Evolutionary conservation across 2,797 vertebrate genomes (phyloP), one percentile per base, ranked within the genome.

Genomic region (Borostomias antarcticus): DNA sequence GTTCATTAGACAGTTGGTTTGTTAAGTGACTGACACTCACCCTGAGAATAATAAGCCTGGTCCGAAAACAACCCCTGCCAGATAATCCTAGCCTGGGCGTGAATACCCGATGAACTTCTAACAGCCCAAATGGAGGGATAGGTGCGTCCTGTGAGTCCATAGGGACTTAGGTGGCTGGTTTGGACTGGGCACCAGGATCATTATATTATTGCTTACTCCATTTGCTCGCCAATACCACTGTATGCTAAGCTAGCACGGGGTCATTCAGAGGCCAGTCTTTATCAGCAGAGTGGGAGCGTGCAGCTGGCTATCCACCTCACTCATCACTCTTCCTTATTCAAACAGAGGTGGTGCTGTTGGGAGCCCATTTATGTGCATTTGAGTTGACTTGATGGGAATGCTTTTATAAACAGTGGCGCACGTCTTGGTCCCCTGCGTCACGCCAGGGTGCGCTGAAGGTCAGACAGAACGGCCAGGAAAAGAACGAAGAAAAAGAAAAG

Each of bases 381-480:
- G 21, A 51, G 65, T 74, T 73, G 28, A 8, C 29, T 74, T 74
- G 82, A 83, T 64, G 82, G 86, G 88, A 91, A 90, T 89, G 85
- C 84, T 76, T 66, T 30, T 29, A 53, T 76, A 79, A 78, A 33
- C 40, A 85, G 72, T 69, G 75, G 75, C 77, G 67, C 77, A 74
- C 69, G 75, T 79, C 81, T 88, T 88, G 88, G 87, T 90, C 87
- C 87, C 80, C 86, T 83, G 71, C 84, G 78, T 87, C 80, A 9
- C 69, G 40, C 63, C 5, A 64, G 6, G 78, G 87, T 85, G 82
- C 78, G 77, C 83, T 77, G 81, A 85, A 83, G n/a, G 58, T n/a
- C 3, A 13, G 10, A 3, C 23, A 15, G 15, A n/a, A n/a, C n/a
- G n/a, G n/a, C n/a, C n/a, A n/a, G 28, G 19, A 32, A 6, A 79